These are phyloP conservation scores for Xerus rutilus DNA, from an alignment of 2,797 vertebrate species.

Conservation along the genomic window DNA sequence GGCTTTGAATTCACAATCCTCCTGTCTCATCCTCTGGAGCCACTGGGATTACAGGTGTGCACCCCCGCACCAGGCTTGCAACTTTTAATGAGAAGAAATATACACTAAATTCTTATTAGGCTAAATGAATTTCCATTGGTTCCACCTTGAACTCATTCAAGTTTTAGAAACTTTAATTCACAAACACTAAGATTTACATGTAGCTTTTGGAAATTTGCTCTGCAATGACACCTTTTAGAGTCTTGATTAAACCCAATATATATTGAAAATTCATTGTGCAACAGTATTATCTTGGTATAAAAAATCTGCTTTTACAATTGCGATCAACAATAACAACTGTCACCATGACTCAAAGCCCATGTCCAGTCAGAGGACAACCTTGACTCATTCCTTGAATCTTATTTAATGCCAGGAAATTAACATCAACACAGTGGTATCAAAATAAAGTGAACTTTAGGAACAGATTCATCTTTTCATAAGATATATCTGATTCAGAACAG, in stretches of 20 bases:
- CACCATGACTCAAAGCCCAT: not conserved
- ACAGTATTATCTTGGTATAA: not conserved
- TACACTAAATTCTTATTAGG: not conserved
- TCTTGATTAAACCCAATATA: not conserved
- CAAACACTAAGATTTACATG: not conserved
- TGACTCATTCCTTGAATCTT: not conserved
- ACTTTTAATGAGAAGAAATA: not conserved
- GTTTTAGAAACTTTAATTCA: not conserved
- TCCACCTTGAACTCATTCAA: not conserved
- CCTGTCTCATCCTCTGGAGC: no score
- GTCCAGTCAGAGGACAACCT: not conserved
- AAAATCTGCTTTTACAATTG: not conserved
- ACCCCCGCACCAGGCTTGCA: no score
- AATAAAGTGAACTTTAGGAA: not conserved
- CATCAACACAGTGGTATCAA: not conserved
- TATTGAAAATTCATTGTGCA: not conserved
- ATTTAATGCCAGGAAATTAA: not conserved
- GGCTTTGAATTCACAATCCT: no score
- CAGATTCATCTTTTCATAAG: not conserved
- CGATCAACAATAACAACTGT: not conserved
- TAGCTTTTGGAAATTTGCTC: not conserved
- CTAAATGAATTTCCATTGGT: not conserved
- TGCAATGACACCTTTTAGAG: not conserved
- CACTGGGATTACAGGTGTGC: no score
- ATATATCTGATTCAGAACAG: not conserved